Base-by-base conservation (phyloP, 2,797 vertebrate genomes). In the Leuciscus waleckii region DNA sequence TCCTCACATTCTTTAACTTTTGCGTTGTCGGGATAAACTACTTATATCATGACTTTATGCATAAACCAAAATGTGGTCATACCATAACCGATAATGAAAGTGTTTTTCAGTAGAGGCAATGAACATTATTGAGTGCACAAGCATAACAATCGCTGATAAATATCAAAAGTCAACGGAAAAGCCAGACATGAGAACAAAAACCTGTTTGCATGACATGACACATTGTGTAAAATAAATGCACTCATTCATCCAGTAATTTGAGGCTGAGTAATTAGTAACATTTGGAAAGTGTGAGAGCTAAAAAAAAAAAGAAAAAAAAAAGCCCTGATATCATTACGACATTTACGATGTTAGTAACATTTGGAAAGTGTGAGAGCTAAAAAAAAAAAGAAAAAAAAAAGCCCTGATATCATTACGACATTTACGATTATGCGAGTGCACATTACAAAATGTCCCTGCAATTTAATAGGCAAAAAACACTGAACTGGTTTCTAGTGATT, bases 401-500 rank as follows among this genome's bases (percentile, higher is more conserved):
- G 49, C 46, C n/a, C 69, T 32, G 11, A n/a, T 35, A 35, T 82
- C 10, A 58, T 73, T 32, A 68, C 10, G 23, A n/a, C 21, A 35
- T 80, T 8, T 17, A 46, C 51, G 37, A 76, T 35, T 16, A 26
- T 13, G 69, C 2, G 84, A 70, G 69, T 23, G 54, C 56, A 26
- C 35, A 16, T 41, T 43, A 49, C 68, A 87, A 37, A 85, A 82
- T 65, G 56, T 46, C 54, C 78, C 79, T 67, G 78, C 37, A 76
- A 26, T 74, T 35, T 16, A 54, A 70, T 10, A 21, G 10, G 29
- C 26, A 65, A 67, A 32, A 49, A 65, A 32, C 32, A 65, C 7
- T 65, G 61, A 65, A 70, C 63, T 79, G 56, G 29, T 35, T 86
- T 61, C 65, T 51, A 29, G 43, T 58, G 41, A 79, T 29, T 74